These are phyloP conservation scores for Hipparchia sbordonii DNA, from an alignment of 2,888 invertebrate species.

Conservation along the genomic window DNA sequence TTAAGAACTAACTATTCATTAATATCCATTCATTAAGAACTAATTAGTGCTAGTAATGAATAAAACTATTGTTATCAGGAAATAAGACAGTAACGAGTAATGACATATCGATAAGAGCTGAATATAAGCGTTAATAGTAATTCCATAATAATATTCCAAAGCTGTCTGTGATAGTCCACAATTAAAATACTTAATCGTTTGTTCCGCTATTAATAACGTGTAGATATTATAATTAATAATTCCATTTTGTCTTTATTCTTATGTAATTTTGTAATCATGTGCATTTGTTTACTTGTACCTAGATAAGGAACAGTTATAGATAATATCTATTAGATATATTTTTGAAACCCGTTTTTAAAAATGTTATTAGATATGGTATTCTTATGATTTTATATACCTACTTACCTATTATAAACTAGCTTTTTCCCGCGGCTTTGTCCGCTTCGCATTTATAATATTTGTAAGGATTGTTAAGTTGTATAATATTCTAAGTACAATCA, in stretches of 20 bases:
- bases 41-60: background rate
- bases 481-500: no score
- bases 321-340: no score
- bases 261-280: background rate
- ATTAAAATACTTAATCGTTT: background rate
- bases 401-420: no score
- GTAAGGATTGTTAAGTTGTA: no score
- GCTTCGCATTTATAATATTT: no score
- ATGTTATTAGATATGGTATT: no score
- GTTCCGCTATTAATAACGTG: constrained; percentile 1
- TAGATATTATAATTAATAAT: background rate
- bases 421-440: no score
- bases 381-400: no score
- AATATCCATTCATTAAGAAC: background rate
- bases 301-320: background rate
- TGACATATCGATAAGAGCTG: constrained; percentile 25
- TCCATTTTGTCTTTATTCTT: background rate
- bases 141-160: constrained; percentile 52
- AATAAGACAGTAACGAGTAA: constrained; percentile 2
- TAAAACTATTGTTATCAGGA: background rate
- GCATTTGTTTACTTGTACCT: background rate
- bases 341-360: no score
- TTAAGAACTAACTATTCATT: no score
- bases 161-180: constrained; percentile 55
- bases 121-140: constrained; percentile 13